Evolutionary conservation across 2,888 invertebrate species (phyloP).

Genomic region (Euzophera pinguis): DNA sequence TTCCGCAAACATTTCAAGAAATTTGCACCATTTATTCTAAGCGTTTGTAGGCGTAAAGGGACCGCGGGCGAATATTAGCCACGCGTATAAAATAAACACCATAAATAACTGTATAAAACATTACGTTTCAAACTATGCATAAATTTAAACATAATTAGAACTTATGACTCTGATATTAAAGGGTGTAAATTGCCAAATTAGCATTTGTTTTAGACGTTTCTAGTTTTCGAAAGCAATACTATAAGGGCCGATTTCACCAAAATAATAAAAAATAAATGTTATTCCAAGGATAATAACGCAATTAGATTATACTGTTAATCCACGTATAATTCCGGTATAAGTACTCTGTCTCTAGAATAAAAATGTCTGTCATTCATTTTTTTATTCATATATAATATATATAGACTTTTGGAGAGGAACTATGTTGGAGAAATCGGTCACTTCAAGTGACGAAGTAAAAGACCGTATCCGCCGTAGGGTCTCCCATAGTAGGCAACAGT

Average conservation of each 20-base stretch:
- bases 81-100: conserved; percentile 7
- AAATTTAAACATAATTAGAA: background rate
- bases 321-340: too few relatives aligned
- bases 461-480: background rate
- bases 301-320: too few relatives aligned
- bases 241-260: too few relatives aligned
- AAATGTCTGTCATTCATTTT: too few relatives aligned
- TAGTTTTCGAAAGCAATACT: background rate
- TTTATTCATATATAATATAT: too few relatives aligned
- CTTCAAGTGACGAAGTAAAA: background rate
- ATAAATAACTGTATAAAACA: background rate
- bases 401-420: too few relatives aligned
- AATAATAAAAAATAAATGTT: too few relatives aligned
- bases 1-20: background rate
- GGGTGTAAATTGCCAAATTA: background rate
- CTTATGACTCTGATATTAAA: background rate
- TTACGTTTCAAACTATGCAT: background rate
- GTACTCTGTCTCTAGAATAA: too few relatives aligned
- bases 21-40: background rate
- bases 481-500: conserved; percentile 2
- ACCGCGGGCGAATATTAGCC: background rate
- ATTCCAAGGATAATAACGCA: too few relatives aligned
- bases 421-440: background rate
- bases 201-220: background rate
- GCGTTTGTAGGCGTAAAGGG: background rate